Evolutionary conservation across 2,797 vertebrate genomes (phyloP), one percentile per base, ranked within the genome.

Genomic region (Coluber constrictor): DNA sequence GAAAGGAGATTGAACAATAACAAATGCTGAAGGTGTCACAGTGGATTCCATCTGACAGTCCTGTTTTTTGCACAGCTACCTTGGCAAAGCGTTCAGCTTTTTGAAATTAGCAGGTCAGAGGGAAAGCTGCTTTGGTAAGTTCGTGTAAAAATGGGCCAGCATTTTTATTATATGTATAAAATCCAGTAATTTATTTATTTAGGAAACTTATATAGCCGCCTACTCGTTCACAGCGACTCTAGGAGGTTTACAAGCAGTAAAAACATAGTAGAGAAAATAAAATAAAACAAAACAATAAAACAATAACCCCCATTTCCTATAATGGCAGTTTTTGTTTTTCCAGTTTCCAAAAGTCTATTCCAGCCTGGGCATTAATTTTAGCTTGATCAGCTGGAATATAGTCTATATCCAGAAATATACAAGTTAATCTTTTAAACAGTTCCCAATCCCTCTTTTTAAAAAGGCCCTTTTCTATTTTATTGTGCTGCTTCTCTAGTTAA

Each of bases 401-500:
- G 93, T 91, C 88, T 91, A 51, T 93, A 91, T 37, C 70, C 60
- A 66, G 66, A 86, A 20, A 37, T 91, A 90, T 88, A 63, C 90
- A 61, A 89, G 32, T 66, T 29, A 92, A 89, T 74, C 13, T 66
- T 47, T 60, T 25, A 32, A 88, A 90, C 94, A 79, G 47, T 90
- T 93, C 94, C 91, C 95, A 94, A 92, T 88, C n/a, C 92, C 27
- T 5, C 1, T 18, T 29, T 79, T 59, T 47, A 4, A 47, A 83
- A 83, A 37, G 3, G 43, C 20, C 74, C 79, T 10, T 47, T 94
- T 79, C 61, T 61, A 55, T n/a, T 79, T 56, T 25, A 83, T 61
- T 57, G 57, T 59, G 92, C 57, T 29, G 32, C 32, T 88, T 87
- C 86, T 90, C 79, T 32, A 37, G 43, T 66, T 11, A 56, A 47